Conservation (phyloP, 2,888 invertebrate genomes). For the Cyclophora punctaria region DNA sequence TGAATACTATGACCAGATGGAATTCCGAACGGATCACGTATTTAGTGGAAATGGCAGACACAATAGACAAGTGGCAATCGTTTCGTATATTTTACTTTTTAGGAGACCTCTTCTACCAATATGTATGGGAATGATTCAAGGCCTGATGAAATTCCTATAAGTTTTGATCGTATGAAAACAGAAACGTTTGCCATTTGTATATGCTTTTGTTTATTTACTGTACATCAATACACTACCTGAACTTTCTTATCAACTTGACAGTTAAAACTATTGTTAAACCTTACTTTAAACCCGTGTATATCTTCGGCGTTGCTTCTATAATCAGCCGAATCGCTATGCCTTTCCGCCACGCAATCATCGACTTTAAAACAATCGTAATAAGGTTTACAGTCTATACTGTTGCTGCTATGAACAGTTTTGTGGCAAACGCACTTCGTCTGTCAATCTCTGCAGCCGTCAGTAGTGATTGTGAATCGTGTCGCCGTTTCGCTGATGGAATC, state of each 20-base stretch:
- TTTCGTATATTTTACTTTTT: too few relatives aligned
- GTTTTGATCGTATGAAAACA: too few relatives aligned
- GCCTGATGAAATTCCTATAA: too few relatives aligned
- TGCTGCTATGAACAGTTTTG: constrained; percentile 50
- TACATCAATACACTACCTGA: constrained; percentile 22
- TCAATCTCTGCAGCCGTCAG: constrained; percentile 62
- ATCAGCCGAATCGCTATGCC: constrained; percentile 56
- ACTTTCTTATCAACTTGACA: constrained; percentile 57
- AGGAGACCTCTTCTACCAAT: too few relatives aligned
- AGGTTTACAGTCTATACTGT: constrained; percentile 64
- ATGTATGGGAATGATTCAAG: too few relatives aligned
- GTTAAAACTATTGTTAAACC: constrained; percentile 64
- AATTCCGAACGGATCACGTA: too few relatives aligned
- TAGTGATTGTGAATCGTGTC: constrained; percentile 56
- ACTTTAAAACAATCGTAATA: constrained; percentile 65
- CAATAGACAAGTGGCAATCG: too few relatives aligned
- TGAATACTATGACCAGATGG: too few relatives aligned
- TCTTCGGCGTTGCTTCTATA: constrained; percentile 47
- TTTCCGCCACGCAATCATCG: constrained; percentile 29
- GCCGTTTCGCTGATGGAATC: constrained; percentile 62
- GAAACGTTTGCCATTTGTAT: too few relatives aligned
- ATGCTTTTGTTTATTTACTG: too few relatives aligned
- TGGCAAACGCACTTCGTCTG: constrained; percentile 42
- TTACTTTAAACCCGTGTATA: constrained; percentile 53
- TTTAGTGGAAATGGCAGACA: too few relatives aligned